phyloP scores from a whole-genome alignment of 2,888 invertebrate species.

The Serripes groenlandicus region DNA sequence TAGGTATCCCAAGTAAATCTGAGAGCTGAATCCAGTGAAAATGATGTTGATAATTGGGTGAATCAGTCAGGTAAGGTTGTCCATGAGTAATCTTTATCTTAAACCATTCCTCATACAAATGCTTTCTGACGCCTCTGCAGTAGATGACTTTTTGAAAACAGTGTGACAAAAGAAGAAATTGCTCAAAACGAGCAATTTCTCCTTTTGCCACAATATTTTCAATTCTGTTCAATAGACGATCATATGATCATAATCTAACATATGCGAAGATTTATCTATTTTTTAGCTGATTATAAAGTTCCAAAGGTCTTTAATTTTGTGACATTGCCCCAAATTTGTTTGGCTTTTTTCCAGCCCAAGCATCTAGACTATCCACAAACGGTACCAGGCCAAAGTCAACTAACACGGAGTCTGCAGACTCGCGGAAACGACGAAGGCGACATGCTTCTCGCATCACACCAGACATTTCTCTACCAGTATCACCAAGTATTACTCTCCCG shows the following conservation, averaged over 20 bases:
- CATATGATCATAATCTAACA: too few relatives aligned
- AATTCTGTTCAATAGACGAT: too few relatives aligned
- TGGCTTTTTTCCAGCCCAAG: too few relatives aligned
- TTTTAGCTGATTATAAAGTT: too few relatives aligned
- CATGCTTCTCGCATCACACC: not conserved
- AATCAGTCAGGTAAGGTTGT: not conserved
- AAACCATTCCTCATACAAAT: not conserved
- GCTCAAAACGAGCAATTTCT: too few relatives aligned
- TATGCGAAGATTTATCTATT: too few relatives aligned
- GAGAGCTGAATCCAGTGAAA: not conserved
- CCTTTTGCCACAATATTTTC: too few relatives aligned
- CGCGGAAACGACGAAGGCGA: not conserved
- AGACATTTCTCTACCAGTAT: constrained; percentile 4
- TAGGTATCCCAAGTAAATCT: constrained; percentile 25
- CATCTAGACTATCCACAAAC: too few relatives aligned
- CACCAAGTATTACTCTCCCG: constrained; percentile 13
- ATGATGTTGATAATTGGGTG: not conserved
- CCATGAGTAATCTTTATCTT: not conserved
- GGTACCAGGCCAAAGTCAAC: not conserved
- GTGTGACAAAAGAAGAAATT: too few relatives aligned
- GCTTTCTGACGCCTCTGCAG: not conserved
- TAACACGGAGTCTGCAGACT: not conserved
- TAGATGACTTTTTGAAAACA: not conserved
- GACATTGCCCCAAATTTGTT: too few relatives aligned
- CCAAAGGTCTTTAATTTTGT: too few relatives aligned